A percentile compares a stretch with the other conserved stretches of the same genome.
These are phyloP conservation scores for Trematocara macrostoma DNA, from an alignment of 2,113 vertebrate species.

Conservation along the genomic window DNA sequence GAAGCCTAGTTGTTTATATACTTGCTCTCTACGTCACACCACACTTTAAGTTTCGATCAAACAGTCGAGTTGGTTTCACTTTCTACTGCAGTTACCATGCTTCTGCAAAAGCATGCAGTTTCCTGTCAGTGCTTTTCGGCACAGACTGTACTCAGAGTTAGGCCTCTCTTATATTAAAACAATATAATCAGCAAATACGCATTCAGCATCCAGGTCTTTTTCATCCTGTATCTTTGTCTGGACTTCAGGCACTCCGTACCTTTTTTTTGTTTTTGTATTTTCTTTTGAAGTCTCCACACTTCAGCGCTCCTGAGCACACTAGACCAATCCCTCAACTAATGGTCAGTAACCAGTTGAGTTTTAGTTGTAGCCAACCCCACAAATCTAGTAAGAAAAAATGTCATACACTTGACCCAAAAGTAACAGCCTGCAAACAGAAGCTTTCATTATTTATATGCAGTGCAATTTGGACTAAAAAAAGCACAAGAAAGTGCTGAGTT, in stretches of 20 bases:
- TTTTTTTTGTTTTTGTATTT: background rate
- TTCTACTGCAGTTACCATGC: too few relatives aligned
- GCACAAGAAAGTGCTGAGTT: background rate
- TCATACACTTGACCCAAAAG: background rate
- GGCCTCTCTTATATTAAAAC: too few relatives aligned
- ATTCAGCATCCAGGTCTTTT: background rate
- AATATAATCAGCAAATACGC: too few relatives aligned
- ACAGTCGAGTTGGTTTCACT: too few relatives aligned
- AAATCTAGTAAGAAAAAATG: background rate
- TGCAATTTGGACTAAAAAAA: background rate
- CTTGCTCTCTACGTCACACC: too few relatives aligned
- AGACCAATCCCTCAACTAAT: background rate
- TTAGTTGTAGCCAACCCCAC: background rate
- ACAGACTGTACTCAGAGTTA: too few relatives aligned
- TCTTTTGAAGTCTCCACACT: background rate
- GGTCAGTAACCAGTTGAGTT: background rate
- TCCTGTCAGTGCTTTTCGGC: too few relatives aligned
- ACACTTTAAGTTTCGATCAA: too few relatives aligned
- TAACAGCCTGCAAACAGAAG: background rate
- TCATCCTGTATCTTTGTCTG: background rate
- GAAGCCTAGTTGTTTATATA: too few relatives aligned
- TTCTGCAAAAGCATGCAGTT: too few relatives aligned
- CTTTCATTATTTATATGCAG: background rate
- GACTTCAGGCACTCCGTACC: background rate
- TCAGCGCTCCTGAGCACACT: background rate